These are phyloP conservation scores for Ophthalmolycus amberensis DNA, from an alignment of 2,113 vertebrate genomes.

Conservation along the genomic window DNA sequence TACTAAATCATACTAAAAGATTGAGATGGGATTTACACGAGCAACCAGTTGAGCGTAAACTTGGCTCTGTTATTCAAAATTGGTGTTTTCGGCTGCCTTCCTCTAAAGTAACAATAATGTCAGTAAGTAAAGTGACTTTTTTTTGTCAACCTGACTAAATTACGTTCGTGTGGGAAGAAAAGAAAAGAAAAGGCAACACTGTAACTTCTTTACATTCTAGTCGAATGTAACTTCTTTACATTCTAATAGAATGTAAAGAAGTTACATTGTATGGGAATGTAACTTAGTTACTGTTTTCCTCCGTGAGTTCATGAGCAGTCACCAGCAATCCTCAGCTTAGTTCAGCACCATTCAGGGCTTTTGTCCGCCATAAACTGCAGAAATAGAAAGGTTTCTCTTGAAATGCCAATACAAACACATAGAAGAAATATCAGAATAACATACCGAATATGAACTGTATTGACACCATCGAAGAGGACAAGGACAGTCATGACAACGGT, in stretches of 20 bases:
- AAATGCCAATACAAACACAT: not conserved
- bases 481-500: not conserved
- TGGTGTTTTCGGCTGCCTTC: slow-evolving; percentile 74
- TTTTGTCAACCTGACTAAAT: too few relatives aligned
- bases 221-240: too few relatives aligned
- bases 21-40: not conserved
- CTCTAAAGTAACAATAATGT: slow-evolving; percentile 52
- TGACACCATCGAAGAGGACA: not conserved
- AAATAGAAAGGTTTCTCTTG: not conserved
- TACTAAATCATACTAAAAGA: too few relatives aligned
- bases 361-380: not conserved
- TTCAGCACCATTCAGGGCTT: not conserved
- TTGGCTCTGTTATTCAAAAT: slow-evolving; percentile 76
- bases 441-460: not conserved
- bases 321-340: not conserved
- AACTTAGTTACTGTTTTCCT: not conserved
- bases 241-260: too few relatives aligned
- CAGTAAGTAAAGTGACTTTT: too few relatives aligned
- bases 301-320: not conserved
- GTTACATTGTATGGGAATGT: too few relatives aligned
- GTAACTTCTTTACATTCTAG: too few relatives aligned
- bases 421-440: not conserved
- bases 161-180: too few relatives aligned
- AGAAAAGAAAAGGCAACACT: too few relatives aligned
- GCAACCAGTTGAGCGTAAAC: slow-evolving; percentile 78